Conservation (phyloP, 2,113 vertebrate species). For the Ptychochromis oligacanthus region DNA sequence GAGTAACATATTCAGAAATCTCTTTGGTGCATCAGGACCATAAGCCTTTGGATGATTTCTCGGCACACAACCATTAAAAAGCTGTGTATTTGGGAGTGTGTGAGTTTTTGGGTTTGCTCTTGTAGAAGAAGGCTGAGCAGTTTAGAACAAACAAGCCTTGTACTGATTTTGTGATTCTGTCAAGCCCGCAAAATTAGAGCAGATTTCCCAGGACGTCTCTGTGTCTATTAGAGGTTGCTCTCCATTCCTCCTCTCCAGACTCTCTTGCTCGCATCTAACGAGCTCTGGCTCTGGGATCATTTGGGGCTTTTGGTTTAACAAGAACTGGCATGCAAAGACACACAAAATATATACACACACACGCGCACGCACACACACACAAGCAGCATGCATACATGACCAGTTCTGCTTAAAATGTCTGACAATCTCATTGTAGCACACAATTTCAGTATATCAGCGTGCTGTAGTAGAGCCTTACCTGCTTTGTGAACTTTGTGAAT, state of each 20-base stretch:
- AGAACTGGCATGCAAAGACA: slow-evolving; percentile 22
- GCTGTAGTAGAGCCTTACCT: slow-evolving; percentile 72
- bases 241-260: slow-evolving; percentile 41
- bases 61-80: background rate
- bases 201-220: slow-evolving; percentile 62
- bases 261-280: slow-evolving; percentile 54
- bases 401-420: background rate
- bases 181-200: slow-evolving; percentile 54
- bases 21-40: background rate
- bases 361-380: background rate
- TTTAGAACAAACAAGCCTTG: slow-evolving; percentile 64
- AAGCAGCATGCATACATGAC: slow-evolving; percentile 8
- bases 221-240: slow-evolving; percentile 59
- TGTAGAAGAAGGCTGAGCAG: slow-evolving; percentile 40
- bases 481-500: slow-evolving; percentile 99
- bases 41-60: slow-evolving; percentile 10
- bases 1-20: background rate
- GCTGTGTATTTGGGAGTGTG: background rate
- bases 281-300: slow-evolving; percentile 56
- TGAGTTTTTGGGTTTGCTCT: slow-evolving; percentile 13
- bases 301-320: slow-evolving; percentile 41
- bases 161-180: slow-evolving; percentile 57
- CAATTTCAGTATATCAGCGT: background rate
- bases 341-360: slow-evolving; percentile 3
- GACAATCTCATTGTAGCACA: background rate